Evolutionary conservation across 2,888 invertebrate species (phyloP), one percentile per base, ranked within the genome.

Genomic region (Kryphioiulus occultus): DNA sequence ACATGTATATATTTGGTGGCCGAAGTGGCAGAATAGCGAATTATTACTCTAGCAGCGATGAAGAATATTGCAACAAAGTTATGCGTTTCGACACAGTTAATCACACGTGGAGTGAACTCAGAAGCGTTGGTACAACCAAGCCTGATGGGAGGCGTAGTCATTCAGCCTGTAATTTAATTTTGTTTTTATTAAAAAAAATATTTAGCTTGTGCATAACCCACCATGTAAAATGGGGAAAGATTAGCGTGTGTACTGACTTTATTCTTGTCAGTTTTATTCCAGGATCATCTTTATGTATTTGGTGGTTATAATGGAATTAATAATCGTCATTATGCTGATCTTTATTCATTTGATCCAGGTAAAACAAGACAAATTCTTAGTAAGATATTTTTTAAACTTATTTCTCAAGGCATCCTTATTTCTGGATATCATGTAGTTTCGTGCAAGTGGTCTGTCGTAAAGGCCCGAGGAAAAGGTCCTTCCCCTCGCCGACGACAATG

Each of bases 1-100:
- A 94, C 90, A 98, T 98, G 96, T 97, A 96, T 91, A 93, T 98
- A 86, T 98, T 96, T 93, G 98, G 98, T 12, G 98, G 98, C 0
- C 93, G 98, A 86, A 96, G 96, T 88, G 96, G 96, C 90, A 92
- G 93, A 86, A 94, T 94, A 89, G 94, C 94, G 35, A 94, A 94
- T 9, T 93, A 93, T 90, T 35, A 47, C 39, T 22, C 85, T 1
- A 94, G 94, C 89, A 94, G 94, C 87, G 94, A 95, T 89, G 96
- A 97, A 92, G 93, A 95, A 89, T 97, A 97, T 91, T 96, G 95
- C 90, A 95, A 95, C 88, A 94, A 95, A 91, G 94, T 97, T 83
- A 95, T 90, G 90, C 92, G 89, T 91, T 91, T 96, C 89, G 95
- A 98, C 92, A 94, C 96, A 88, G 92, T 92, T 88, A 94, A 94